A percentile compares a stretch with the other conserved stretches of the same genome.
phyloP scores from a whole-genome alignment of 2,888 invertebrate species.

The Pardosa pseudoannulata region DNA sequence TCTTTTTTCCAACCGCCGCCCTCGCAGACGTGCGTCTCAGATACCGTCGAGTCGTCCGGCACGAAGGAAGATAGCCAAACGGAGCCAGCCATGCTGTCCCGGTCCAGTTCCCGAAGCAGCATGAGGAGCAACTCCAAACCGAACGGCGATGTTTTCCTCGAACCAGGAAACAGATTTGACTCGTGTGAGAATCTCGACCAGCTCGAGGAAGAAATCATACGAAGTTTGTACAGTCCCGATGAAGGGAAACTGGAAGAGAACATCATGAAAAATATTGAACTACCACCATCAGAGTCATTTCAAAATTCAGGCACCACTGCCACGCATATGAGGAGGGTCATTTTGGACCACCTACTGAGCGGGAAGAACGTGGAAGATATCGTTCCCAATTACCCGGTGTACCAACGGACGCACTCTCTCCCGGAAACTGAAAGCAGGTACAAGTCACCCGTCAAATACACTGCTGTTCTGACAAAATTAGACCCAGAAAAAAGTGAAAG shows the following conservation, averaged over 20 bases:
- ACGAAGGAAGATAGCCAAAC: not conserved
- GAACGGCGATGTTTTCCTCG: not conserved
- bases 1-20: constrained; percentile 42
- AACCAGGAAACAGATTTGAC: constrained; percentile 25
- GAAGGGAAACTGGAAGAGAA: not conserved
- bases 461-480: constrained; percentile 36
- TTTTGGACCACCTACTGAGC: constrained; percentile 51
- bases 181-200: constrained; percentile 64
- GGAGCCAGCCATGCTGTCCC: constrained; percentile 1
- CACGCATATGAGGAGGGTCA: constrained; percentile 36
- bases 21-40: not conserved
- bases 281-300: not conserved
- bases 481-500: constrained; percentile 1
- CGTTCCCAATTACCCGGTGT: constrained; percentile 6
- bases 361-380: constrained; percentile 40
- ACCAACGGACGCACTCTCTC: not conserved
- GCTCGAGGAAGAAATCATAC: constrained; percentile 59
- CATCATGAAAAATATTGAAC: not conserved
- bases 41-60: not conserved
- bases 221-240: constrained; percentile 27
- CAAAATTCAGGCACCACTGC: not conserved
- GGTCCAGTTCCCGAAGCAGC: constrained; percentile 51
- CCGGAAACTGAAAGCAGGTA: not conserved
- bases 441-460: constrained; percentile 11
- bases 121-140: constrained; percentile 29